Base-by-base conservation (phyloP, 2,888 invertebrate species). In the Leptinotarsa rubiginosa region DNA sequence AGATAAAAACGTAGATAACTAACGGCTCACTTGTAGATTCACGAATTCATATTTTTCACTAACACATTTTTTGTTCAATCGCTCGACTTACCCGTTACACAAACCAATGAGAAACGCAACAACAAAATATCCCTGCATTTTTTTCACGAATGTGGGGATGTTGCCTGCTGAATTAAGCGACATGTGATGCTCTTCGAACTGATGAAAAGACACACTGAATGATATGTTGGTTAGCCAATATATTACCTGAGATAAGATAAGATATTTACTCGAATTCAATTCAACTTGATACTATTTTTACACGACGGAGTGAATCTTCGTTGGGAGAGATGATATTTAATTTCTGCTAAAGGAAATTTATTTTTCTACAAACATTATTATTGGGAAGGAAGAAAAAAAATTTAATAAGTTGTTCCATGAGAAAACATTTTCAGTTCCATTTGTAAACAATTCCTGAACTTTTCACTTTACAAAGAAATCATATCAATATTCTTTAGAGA, bases 161-260 rank as follows among this genome's bases (percentile, higher is more conserved):
- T 31, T 31, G 12, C 25, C 25, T 16, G 69, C 47, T 41, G 49
- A 56, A 31, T 31, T 49, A 16, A 54, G 18, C 3, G 47, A 54
- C 47, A 64, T 69, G 69, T 54, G 69, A 73, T 52, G 47, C 20
- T 56, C 47, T 20, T 25, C 41, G 22, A 49, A 54, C 41, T 18
- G 47, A 54, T 49, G 62, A 31, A 69, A 47, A 69, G 64, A 31
- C 68, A 69, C 54, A 73, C 72, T 67, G 56, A 75, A 65, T 72
- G 66, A 70, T 70, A 65, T 65, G 62, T 65, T 47, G 65, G 56
- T 65, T 50, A 59, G 69, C 41, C 49, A 56, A 75, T 67, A 47
- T 64, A 73, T 73, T 70, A 75, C 73, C 73, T 75, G 52, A 68
- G 75, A 75, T 75, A 73, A 75, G 75, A 75, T 75, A 75, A 75